Evolutionary conservation across 2,888 invertebrate species (phyloP).

Genomic region (Neria commutata): DNA sequence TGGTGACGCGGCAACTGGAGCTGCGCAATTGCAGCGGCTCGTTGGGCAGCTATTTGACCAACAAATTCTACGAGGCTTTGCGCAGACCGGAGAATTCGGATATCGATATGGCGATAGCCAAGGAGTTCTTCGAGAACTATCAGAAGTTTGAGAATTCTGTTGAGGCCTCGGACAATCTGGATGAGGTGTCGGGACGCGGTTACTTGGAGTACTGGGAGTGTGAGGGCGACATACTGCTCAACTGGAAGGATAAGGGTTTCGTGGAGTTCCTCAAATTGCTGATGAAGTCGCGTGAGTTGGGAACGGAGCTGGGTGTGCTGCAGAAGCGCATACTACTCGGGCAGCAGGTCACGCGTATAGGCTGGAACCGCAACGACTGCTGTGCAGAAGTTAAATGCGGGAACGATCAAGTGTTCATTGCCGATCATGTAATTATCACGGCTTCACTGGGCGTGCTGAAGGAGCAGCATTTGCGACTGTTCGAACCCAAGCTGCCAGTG

Average conservation of each 20-base stretch:
- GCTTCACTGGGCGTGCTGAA: slow-evolving; percentile 70
- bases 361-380: slow-evolving; percentile 52
- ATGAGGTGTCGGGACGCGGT: slow-evolving; percentile 71
- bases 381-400: slow-evolving; percentile 47
- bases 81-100: slow-evolving; percentile 55
- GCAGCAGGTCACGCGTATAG: slow-evolving; percentile 46
- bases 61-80: slow-evolving; percentile 52
- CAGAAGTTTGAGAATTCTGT: slow-evolving; percentile 63
- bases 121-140: slow-evolving; percentile 68
- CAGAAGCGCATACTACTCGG: slow-evolving; percentile 56
- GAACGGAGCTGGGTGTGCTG: slow-evolving; percentile 48
- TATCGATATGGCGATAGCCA: slow-evolving; percentile 61
- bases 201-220: slow-evolving; percentile 71
- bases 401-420: slow-evolving; percentile 61
- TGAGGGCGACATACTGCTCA: slow-evolving; percentile 72
- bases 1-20: slow-evolving; percentile 55
- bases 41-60: slow-evolving; percentile 55
- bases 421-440: slow-evolving; percentile 69
- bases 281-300: slow-evolving; percentile 56
- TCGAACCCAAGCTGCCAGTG: slow-evolving; percentile 64
- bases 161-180: slow-evolving; percentile 71
- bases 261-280: slow-evolving; percentile 72
- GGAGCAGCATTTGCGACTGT: slow-evolving; percentile 57
- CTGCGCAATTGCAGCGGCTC: slow-evolving; percentile 54
- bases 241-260: slow-evolving; percentile 79